These are phyloP conservation scores for Aproaerema taeniolella DNA, from an alignment of 2,888 invertebrate species.

Conservation along the genomic window DNA sequence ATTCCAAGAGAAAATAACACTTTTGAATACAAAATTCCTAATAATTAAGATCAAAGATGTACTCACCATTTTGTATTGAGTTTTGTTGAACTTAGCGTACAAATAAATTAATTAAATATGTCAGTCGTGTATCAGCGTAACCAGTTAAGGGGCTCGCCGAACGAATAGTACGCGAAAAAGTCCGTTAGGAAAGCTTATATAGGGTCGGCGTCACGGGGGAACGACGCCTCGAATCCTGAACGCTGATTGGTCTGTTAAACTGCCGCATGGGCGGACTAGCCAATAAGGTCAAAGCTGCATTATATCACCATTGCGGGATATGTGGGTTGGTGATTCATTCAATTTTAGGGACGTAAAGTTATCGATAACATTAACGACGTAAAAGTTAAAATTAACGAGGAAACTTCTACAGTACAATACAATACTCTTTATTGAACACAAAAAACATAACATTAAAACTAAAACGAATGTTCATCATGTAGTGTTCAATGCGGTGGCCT, in stretches of 20 bases:
- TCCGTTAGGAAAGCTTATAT: slow-evolving; percentile 76
- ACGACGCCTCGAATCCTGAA: slow-evolving; percentile 59
- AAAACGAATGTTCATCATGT: too few relatives aligned
- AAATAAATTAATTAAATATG: slow-evolving; percentile 61
- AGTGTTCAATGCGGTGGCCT: too few relatives aligned
- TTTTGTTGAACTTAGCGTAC: slow-evolving; percentile 66
- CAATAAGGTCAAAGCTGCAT: slow-evolving; percentile 64
- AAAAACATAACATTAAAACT: too few relatives aligned
- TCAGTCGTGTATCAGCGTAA: slow-evolving; percentile 78
- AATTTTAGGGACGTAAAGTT: slow-evolving; percentile 27
- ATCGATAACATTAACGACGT: too few relatives aligned
- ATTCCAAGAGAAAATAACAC: slow-evolving; percentile 16
- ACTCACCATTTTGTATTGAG: slow-evolving; percentile 73
- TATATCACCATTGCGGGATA: slow-evolving; percentile 72
- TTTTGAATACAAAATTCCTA: slow-evolving; percentile 9
- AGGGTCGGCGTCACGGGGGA: slow-evolving; percentile 61
- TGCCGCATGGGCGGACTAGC: slow-evolving; percentile 64
- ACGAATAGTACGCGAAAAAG: slow-evolving; percentile 76
- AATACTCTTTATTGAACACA: too few relatives aligned
- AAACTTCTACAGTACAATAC: too few relatives aligned
- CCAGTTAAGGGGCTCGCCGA: slow-evolving; percentile 84
- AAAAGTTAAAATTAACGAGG: too few relatives aligned
- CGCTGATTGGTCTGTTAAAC: slow-evolving; percentile 64
- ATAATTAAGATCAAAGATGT: slow-evolving; percentile 23
- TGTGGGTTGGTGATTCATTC: slow-evolving; percentile 52